Base-by-base conservation (phyloP, 2,113 vertebrate genomes). In the Nestor notabilis region DNA sequence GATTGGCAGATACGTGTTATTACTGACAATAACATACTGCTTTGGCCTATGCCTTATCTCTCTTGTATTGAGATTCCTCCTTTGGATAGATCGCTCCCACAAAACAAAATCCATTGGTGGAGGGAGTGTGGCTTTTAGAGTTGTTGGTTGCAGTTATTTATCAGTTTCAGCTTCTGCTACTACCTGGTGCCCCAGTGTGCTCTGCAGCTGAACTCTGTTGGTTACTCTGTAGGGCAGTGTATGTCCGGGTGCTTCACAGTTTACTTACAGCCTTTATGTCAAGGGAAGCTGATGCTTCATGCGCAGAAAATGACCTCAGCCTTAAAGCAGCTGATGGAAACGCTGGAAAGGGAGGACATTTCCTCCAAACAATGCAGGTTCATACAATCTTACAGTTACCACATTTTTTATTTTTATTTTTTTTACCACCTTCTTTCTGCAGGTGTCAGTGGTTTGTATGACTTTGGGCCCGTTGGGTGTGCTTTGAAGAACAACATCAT, bases 401-500 rank as follows among this genome's bases (percentile, higher is more conserved):
- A 20, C 5, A 2, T 37, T 47, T 27, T 5, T 13, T 20, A 39
- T 43, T 31, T 3, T 21, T 46, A 15, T 3, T 29, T 25, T 53
- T 86, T 28, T 25, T 9, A 15, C n/a, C 15, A 46, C 33, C 49
- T 23, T 87, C 9, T 91, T 47, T 84, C 91, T 21, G 5, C 97
- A 99, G 99, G 99, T 91, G 99, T 99, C 75, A 99, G 99, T 43
- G 99, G 99, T 50, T 97, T 99, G 64, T 99, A 99, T 19, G 99
- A 99, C 95, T 99, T 99, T 7, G 99, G 99, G 52, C 99, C 99
- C 5, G 99, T 99, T 39, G 99, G 99, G 31, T 99, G 99, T 71
- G 99, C 99, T 88, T 95, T 99, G 96, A 99, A 99, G 98, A 99
- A 99, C 98, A 99, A 99, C 96, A 99, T 99, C 71, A 98, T 99